A percentile compares a stretch with the other conserved stretches of the same genome.
These are phyloP conservation scores for Hemibagrus guttatus DNA, from an alignment of 2,797 vertebrate species.

Conservation along the genomic window DNA sequence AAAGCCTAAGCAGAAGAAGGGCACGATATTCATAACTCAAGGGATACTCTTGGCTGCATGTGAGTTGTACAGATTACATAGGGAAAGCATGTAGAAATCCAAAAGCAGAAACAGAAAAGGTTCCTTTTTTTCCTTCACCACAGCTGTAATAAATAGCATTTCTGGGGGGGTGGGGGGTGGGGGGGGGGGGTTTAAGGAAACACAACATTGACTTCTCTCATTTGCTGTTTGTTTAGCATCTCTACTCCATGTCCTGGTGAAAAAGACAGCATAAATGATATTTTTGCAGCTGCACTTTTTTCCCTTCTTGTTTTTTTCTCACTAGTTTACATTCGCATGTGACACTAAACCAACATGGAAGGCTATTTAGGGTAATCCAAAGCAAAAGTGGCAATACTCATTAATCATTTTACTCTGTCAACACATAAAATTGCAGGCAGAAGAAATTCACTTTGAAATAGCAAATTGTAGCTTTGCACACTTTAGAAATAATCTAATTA, in stretches of 20 bases:
- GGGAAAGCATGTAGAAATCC: slow-evolving; percentile 53
- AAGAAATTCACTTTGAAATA: slow-evolving; percentile 37
- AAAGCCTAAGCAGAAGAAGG: slow-evolving; percentile 23
- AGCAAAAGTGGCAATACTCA: slow-evolving; percentile 56
- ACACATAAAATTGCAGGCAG: slow-evolving; percentile 45
- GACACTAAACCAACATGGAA: slow-evolving; percentile 54
- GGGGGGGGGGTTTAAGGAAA: slow-evolving; percentile 37
- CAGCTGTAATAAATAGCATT: slow-evolving; percentile 67
- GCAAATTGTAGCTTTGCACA: slow-evolving; percentile 14
- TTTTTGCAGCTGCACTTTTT: slow-evolving; percentile 33
- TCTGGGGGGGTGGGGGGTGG: slow-evolving; percentile 20
- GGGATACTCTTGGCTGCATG: slow-evolving; percentile 8
- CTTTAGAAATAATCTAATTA: slow-evolving; percentile 41
- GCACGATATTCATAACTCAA: slow-evolving; percentile 13
- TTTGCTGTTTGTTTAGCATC: slow-evolving; percentile 49
- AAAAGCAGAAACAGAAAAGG: slow-evolving; percentile 56
- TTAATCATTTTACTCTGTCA: slow-evolving; percentile 54
- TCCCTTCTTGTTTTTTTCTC: slow-evolving; percentile 27
- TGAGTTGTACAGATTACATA: slow-evolving; percentile 1
- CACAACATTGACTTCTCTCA: slow-evolving; percentile 50
- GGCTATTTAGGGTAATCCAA: slow-evolving; percentile 57
- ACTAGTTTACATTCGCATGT: slow-evolving; percentile 31
- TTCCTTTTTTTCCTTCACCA: slow-evolving; percentile 64
- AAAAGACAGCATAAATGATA: slow-evolving; percentile 44
- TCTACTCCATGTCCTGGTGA: slow-evolving; percentile 48